Conservation (phyloP, 2,888 invertebrate species). For the Drosophila nr. perissopoda region DNA sequence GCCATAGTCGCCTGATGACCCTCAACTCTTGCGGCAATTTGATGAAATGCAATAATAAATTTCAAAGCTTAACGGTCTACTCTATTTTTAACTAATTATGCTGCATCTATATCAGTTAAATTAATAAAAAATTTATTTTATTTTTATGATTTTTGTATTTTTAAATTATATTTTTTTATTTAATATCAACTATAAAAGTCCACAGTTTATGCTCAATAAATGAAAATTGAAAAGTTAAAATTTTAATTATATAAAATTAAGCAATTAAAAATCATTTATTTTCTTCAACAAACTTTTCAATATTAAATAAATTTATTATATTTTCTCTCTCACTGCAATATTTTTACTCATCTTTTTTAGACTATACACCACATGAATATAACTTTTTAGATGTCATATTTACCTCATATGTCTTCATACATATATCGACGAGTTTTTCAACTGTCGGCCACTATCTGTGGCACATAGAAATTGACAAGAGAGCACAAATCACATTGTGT, state of each 20-base stretch:
- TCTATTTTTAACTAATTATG: constrained; percentile 4
- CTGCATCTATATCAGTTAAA: neutral
- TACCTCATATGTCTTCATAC: neutral
- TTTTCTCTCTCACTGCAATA: too few species aligned
- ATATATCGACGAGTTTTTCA: neutral
- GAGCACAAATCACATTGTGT: constrained; percentile 16
- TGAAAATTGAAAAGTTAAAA: too few species aligned
- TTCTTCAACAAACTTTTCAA: too few species aligned
- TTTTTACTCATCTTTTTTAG: neutral
- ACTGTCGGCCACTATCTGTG: neutral
- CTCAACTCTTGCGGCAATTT: constrained; percentile 20
- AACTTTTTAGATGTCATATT: neutral
- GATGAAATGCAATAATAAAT: constrained; percentile 42
- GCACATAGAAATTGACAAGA: neutral
- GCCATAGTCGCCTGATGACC: constrained; percentile 2
- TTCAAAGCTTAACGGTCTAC: constrained; percentile 32
- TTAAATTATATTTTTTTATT: neutral
- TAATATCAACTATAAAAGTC: neutral
- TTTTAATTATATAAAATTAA: too few species aligned
- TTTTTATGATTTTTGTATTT: neutral
- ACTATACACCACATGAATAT: neutral
- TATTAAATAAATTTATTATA: too few species aligned
- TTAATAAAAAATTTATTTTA: neutral
- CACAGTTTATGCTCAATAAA: too few species aligned
- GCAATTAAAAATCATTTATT: too few species aligned